Evolutionary conservation across 2,797 vertebrate species (phyloP), one percentile per base, ranked within the genome.

Genomic region (Nyctibius grandis): DNA sequence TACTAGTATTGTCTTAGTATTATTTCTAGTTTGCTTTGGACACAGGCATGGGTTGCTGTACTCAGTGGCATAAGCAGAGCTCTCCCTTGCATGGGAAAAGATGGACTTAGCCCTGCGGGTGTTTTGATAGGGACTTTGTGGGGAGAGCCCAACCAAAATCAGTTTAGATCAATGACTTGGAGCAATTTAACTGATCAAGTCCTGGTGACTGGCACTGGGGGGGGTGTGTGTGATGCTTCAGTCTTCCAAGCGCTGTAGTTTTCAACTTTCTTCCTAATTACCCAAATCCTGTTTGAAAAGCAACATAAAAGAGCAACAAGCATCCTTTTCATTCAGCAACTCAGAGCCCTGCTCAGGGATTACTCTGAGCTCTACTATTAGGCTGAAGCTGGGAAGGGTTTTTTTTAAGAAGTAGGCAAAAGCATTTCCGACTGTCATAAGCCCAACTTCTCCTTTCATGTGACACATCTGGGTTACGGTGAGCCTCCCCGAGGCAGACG

Each of bases 391-490:
- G 33, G 33, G 21, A 69, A 94, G 36, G 51, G 40, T 26, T 77
- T 78, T 67, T 42, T 80, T 53, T 51, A 50, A 79, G 85, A 79
- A 17, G 31, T 26, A 89, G 68, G 84, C 83, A 92, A 82, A 83
- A 95, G 72, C 60, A 54, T 93, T 97, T 92, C 91, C 2, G 12
- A 73, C 74, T 87, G 81, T 83, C 45, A 40, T 63, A 67, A 89
- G 56, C 77, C 47, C 31, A 83, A 2, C 45, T 93, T 76, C 70
- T 92, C 54, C 88, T 91, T 95, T 93, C 90, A 80, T 95, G 91
- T 96, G 96, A 97, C 91, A 95, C 88, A 97, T 96, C 91, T 97
- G 91, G 93, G 96, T 96, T 94, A 89, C 16, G 38, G 80, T 83
- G 95, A 96, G 84, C 33, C 1, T 45, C 93, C 90, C 51, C 0